Percentiles rank a stretch among this genome's conserved stretches.
Conservation (phyloP, 2,888 invertebrate species). For the Drosophila colorata region DNA sequence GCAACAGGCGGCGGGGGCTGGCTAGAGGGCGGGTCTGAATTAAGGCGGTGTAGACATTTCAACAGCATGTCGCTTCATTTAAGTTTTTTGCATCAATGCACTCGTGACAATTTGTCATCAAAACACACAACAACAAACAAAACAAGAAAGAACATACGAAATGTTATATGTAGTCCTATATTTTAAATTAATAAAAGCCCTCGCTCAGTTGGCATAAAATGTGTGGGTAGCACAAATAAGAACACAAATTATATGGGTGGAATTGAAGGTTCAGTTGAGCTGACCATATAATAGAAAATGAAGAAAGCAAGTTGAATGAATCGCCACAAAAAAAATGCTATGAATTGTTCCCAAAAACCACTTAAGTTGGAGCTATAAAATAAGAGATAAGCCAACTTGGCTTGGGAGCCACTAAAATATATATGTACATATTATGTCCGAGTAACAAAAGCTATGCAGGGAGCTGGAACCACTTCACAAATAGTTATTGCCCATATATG, state of each 20-base stretch:
- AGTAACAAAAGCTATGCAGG: not conserved
- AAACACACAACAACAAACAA: slow-evolving; percentile 11
- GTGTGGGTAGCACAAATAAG: slow-evolving; percentile 17
- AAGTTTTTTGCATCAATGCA: slow-evolving; percentile 82
- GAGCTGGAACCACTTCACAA: slow-evolving; percentile 4
- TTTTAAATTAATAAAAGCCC: slow-evolving; percentile 37
- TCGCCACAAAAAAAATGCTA: not conserved
- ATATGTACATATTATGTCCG: not conserved
- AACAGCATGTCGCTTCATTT: slow-evolving; percentile 81
- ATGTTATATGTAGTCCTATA: slow-evolving; percentile 21
- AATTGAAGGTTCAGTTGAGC: slow-evolving; percentile 2
- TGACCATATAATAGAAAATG: no score
- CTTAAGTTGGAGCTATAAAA: not conserved
- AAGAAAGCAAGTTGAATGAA: slow-evolving; percentile 3
- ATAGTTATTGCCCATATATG: slow-evolving; percentile 17
- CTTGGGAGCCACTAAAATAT: not conserved
- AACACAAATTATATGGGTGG: slow-evolving; percentile 12
- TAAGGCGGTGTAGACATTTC: slow-evolving; percentile 74
- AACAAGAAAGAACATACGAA: slow-evolving; percentile 4
- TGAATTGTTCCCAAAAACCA: not conserved
- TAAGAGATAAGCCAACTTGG: not conserved
- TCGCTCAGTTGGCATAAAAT: slow-evolving; percentile 15
- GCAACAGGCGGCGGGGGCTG: slow-evolving; percentile 1
- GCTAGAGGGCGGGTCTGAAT: slow-evolving; percentile 31
- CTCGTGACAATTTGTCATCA: slow-evolving; percentile 81